These are phyloP conservation scores for Phylloscopus whistleri DNA, from an alignment of 2,113 vertebrate genomes.

Conservation along the genomic window DNA sequence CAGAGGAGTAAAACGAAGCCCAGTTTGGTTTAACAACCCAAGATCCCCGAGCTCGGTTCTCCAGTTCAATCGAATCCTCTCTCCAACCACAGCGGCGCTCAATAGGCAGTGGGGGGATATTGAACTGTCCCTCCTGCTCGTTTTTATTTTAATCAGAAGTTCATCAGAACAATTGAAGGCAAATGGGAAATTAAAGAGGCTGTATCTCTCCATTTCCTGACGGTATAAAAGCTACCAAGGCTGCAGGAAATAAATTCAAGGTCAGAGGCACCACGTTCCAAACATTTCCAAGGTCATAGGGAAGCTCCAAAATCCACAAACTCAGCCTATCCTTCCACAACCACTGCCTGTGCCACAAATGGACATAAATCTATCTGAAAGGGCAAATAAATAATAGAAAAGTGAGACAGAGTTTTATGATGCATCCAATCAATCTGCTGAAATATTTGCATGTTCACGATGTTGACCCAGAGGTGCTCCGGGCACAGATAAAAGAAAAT, in stretches of 20 bases:
- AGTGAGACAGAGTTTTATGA: neutral
- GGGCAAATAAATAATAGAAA: neutral
- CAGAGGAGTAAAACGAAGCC: neutral
- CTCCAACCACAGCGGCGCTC: neutral
- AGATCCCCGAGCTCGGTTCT: neutral
- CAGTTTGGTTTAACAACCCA: neutral
- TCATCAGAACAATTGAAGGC: constrained; percentile 17
- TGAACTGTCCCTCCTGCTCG: neutral
- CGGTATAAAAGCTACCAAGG: neutral
- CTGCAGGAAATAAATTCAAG: neutral
- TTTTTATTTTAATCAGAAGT: constrained; percentile 12
- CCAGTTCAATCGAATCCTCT: neutral
- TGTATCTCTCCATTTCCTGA: neutral
- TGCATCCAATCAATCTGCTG: neutral
- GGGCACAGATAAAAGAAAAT: constrained; percentile 40
- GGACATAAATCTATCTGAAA: neutral
- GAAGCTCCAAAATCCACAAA: neutral
- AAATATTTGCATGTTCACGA: constrained; percentile 25
- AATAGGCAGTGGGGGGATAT: neutral
- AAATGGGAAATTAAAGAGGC: constrained; percentile 15
- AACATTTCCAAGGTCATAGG: rapidly evolving
- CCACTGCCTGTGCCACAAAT: neutral
- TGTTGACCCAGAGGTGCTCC: constrained; percentile 18
- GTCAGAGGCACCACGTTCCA: neutral
- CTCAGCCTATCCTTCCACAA: neutral